Percentiles rank a stretch among this genome's conserved stretches.
phyloP scores from a whole-genome alignment of 2,888 invertebrate genomes.

The Sipunculus nudus region DNA sequence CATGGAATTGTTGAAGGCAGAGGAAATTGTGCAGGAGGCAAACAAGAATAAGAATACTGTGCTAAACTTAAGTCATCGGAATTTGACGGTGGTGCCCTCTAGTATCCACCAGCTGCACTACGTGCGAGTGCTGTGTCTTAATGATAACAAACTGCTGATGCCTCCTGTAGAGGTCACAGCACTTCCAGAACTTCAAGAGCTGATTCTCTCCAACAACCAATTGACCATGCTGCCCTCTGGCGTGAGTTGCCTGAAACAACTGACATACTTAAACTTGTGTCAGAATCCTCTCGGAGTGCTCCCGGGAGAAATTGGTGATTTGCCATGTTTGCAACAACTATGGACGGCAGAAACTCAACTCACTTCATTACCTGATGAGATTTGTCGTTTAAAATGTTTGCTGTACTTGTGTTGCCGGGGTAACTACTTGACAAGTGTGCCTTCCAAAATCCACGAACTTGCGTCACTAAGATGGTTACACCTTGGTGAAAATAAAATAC shows the following conservation, averaged over 20 bases:
- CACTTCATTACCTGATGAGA: constrained; percentile 48
- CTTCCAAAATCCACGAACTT: constrained; percentile 48
- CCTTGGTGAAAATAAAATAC: constrained; percentile 55
- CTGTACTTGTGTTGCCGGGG: constrained; percentile 51
- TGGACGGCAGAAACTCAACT: constrained; percentile 59
- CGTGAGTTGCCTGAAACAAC: constrained; percentile 44
- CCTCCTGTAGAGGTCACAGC: constrained; percentile 55
- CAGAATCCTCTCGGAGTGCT: constrained; percentile 54
- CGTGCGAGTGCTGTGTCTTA: constrained; percentile 50
- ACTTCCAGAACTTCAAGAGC: constrained; percentile 47
- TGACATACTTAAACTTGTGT: constrained; percentile 45
- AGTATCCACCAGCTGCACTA: constrained; percentile 44
- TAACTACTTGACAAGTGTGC: constrained; percentile 51
- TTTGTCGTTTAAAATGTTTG: constrained; percentile 49
- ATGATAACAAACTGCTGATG: constrained; percentile 60
- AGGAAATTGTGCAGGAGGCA: too few relatives aligned
- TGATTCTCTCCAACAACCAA: constrained; percentile 60
- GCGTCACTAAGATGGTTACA: constrained; percentile 55
- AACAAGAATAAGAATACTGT: too few relatives aligned
- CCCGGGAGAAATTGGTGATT: constrained; percentile 52
- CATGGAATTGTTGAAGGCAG: too few relatives aligned
- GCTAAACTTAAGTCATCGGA: constrained; percentile 71
- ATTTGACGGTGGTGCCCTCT: constrained; percentile 53
- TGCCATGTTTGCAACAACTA: constrained; percentile 49
- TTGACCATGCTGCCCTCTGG: constrained; percentile 60